Evolutionary conservation across 2,888 invertebrate genomes (phyloP), one percentile per base, ranked within the genome.

Genomic region (Caenorhabditis imperialis): DNA sequence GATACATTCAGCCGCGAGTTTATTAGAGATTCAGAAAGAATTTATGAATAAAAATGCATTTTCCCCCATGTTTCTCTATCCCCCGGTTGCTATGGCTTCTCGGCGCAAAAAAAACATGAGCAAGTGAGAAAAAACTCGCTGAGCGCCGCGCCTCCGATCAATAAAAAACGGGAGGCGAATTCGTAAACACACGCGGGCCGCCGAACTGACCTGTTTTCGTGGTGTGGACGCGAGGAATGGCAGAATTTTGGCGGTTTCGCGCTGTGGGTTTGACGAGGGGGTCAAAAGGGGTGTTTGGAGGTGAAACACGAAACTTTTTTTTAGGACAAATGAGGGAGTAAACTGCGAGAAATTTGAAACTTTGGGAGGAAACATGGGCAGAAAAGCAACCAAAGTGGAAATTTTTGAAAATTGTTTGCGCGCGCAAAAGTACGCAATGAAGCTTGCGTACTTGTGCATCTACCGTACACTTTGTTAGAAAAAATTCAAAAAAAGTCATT

Each of bases 41-140:
- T 40, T 40, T 40, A 3, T 18, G 20, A 40, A 18, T 16, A 40
- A 2, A 40, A 40, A 14, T 3, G 18, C 18, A 3, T 20, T 40
- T 6, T n/a, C 40, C 2, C 6, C 18, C 40, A 38, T 16, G 3
- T 4, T 10, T 23, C n/a, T 23, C n/a, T n/a, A n/a, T n/a, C n/a
- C n/a, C n/a, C 18, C 30, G 25, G 61, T 62, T 51, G 44, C 62
- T 62, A 53, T 62, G 45, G 53, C 45, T 53, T 53, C 51, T 14
- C 18, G 10, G 30, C 40, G 23, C n/a, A 50, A 48, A n/a, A 23
- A 38, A 20, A 16, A 14, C 4, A 3, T 10, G 7, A n/a, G 20
- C 14, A 42, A 50, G 22, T 12, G n/a, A 12, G 14, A 3, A 14
- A 22, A 18, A 44, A 35, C 18, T 44, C 16, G 6, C 42, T 18